phyloP scores from a whole-genome alignment of 2,797 vertebrate species.

The Discoglossus pictus region DNA sequence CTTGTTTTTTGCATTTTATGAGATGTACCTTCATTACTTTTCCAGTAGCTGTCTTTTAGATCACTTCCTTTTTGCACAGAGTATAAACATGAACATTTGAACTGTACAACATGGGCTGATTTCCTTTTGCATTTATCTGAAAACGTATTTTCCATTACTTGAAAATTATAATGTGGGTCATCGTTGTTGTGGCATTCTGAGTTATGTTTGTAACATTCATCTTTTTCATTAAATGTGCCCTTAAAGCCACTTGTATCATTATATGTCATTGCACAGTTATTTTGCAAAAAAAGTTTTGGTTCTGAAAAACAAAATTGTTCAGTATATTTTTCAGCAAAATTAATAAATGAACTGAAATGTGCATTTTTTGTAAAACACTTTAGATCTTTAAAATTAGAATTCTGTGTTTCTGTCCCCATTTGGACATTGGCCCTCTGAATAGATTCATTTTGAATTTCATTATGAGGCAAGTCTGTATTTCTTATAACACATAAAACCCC shows the following conservation, averaged over 20 bases:
- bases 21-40: not conserved
- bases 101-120: not conserved
- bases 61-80: not conserved
- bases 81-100: not conserved
- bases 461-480: not conserved
- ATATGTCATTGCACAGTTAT: not conserved
- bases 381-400: not conserved
- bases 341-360: not conserved
- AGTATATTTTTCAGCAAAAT: not conserved
- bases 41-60: not conserved
- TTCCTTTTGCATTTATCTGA: not conserved
- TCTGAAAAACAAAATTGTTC: constrained; percentile 12
- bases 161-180: not conserved
- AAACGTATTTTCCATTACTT: not conserved
- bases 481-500: not conserved
- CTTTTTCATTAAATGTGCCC: not conserved
- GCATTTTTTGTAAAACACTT: not conserved
- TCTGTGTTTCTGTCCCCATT: not conserved
- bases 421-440: not conserved
- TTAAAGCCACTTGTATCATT: not conserved
- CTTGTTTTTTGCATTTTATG: not conserved
- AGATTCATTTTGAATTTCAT: not conserved
- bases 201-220: not conserved
- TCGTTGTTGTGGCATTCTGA: not conserved
- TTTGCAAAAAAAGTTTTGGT: constrained; percentile 4